A percentile compares a stretch with the other conserved stretches of the same genome.
Conservation (phyloP, 23 tunicate species). For the Pegea sp. region DNA sequence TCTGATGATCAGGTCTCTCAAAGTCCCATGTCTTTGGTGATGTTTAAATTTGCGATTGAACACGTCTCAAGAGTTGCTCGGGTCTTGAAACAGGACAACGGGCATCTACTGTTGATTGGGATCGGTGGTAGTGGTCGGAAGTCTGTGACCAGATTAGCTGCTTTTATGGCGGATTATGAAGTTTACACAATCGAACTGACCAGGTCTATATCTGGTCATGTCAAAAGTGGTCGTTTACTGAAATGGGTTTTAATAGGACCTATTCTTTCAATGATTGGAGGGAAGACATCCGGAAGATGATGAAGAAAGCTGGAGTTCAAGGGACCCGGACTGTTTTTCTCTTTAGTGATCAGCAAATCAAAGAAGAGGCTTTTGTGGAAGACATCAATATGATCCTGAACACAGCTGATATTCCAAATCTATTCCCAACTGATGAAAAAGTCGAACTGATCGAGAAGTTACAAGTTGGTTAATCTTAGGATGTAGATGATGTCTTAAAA, state of each 20-base stretch:
- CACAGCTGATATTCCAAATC: conserved; percentile 92
- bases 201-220: conserved; percentile 8
- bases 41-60: conserved; percentile 96
- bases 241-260: conserved; percentile 14
- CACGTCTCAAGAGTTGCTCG: conserved; percentile 89
- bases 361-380: conserved; percentile 90
- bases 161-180: conserved; percentile 89
- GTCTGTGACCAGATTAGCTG: conserved; percentile 60
- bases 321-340: conserved; percentile 71
- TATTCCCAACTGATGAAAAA: conserved; percentile 94
- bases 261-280: conserved; percentile 92
- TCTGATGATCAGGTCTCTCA: conserved; percentile 45
- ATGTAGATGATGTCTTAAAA: too few relatives aligned
- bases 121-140: conserved; percentile 96
- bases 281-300: conserved; percentile 90
- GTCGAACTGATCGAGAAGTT: neutral
- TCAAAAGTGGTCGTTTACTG: neutral
- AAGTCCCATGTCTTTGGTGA: conserved; percentile 91
- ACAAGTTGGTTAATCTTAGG: too few relatives aligned
- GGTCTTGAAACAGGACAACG: conserved; percentile 81
- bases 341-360: conserved; percentile 97
- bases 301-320: conserved; percentile 77
- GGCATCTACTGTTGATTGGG: conserved; percentile 82
- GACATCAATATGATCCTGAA: conserved; percentile 90
- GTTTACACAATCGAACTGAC: conserved; percentile 83